Percentiles rank a stretch among this genome's conserved stretches.
Evolutionary conservation across 2,797 vertebrate genomes (phyloP).

Genomic region (Aldrovandia affinis): DNA sequence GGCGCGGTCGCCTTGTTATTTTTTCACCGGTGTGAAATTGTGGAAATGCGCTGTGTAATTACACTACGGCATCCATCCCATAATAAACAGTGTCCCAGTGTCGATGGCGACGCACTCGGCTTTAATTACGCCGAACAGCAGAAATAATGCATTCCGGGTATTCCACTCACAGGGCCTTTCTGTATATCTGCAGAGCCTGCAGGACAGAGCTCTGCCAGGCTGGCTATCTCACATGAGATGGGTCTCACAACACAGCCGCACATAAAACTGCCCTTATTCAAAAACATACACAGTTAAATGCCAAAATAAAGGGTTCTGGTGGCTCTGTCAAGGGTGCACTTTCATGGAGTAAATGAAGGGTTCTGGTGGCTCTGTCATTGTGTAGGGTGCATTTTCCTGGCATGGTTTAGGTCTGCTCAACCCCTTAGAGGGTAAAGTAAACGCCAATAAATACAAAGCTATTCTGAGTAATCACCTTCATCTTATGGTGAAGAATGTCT

Average conservation of each 20-base stretch:
- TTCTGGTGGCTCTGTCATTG: too few species aligned
- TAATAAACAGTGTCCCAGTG: slow-evolving; percentile 12
- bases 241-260: not conserved
- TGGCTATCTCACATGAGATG: not conserved
- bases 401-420: too few species aligned
- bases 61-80: not conserved
- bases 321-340: too few species aligned
- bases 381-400: too few species aligned
- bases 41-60: slow-evolving; percentile 23
- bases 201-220: not conserved
- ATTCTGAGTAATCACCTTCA: too few species aligned
- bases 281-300: not conserved
- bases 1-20: not conserved
- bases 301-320: too few species aligned
- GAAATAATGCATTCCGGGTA: slow-evolving; percentile 20
- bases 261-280: not conserved
- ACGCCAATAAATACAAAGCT: too few species aligned
- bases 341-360: too few species aligned
- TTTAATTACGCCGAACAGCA: slow-evolving; percentile 20
- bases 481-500: too few species aligned
- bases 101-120: not conserved
- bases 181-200: too few species aligned
- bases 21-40: not conserved
- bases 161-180: not conserved
- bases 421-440: too few species aligned